phyloP scores from a whole-genome alignment of 2,888 invertebrate species.

The Carabus problematicus region DNA sequence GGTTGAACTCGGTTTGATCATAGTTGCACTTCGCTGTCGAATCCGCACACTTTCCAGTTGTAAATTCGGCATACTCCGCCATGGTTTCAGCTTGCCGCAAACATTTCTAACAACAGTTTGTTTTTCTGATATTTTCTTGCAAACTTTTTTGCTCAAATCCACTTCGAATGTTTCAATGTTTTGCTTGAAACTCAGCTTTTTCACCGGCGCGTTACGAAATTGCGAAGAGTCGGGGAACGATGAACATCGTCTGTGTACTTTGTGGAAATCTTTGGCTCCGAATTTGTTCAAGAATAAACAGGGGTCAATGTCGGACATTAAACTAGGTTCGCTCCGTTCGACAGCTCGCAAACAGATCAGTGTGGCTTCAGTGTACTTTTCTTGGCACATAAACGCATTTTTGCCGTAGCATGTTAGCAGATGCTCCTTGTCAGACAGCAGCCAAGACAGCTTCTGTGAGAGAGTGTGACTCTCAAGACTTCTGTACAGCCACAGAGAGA shows the following conservation, averaged over 20 bases:
- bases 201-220: conserved; percentile 29
- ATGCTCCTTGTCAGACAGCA: conserved; percentile 69
- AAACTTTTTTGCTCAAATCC: conserved; percentile 31
- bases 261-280: conserved; percentile 55
- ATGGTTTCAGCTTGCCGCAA: conserved; percentile 56
- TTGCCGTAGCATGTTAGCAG: conserved; percentile 65
- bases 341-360: conserved; percentile 70
- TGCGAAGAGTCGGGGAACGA: conserved; percentile 61
- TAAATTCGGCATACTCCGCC: conserved; percentile 59
- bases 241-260: conserved; percentile 64
- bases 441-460: conserved; percentile 67
- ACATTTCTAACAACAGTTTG: conserved; percentile 41
- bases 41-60: conserved; percentile 47
- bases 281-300: conserved; percentile 58
- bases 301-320: conserved; percentile 69
- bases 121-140: conserved; percentile 15
- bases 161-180: conserved; percentile 26
- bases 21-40: conserved; percentile 47
- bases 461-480: conserved; percentile 66
- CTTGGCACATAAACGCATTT: conserved; percentile 67
- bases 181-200: conserved; percentile 35
- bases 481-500: conserved; percentile 62
- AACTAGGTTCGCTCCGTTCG: conserved; percentile 67
- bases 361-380: conserved; percentile 66
- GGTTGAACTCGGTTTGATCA: conserved; percentile 52